phyloP scores from a whole-genome alignment of 2,113 vertebrate species.

The Crypturellus undulatus region DNA sequence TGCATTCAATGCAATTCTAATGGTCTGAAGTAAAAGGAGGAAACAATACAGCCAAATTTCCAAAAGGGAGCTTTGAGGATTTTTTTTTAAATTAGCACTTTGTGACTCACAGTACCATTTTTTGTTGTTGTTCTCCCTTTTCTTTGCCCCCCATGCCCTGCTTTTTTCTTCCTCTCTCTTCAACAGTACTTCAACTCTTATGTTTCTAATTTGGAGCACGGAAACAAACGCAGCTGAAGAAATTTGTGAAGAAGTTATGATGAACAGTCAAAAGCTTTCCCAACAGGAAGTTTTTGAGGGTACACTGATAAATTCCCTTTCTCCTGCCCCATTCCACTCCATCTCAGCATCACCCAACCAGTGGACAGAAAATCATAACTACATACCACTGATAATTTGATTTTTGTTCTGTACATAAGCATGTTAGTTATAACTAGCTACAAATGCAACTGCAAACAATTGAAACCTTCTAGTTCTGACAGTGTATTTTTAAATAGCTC shows the following conservation, averaged over 20 bases:
- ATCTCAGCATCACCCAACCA: background rate
- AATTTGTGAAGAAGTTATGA: no score
- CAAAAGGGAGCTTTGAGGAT: background rate
- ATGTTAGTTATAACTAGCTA: background rate
- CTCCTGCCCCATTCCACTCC: background rate
- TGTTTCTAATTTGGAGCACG: background rate
- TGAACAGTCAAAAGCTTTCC: background rate
- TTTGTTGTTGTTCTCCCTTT: background rate
- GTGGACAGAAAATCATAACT: background rate
- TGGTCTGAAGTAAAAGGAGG: background rate
- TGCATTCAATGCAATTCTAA: background rate
- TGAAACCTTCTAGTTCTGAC: background rate
- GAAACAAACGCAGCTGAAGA: background rate
- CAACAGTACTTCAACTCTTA: background rate
- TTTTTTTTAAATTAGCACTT: background rate
- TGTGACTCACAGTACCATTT: background rate
- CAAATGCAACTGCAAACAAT: background rate
- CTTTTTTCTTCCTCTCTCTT: background rate
- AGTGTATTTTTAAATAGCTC: background rate
- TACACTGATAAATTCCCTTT: background rate
- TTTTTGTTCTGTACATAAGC: background rate
- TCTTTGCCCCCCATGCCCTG: no score
- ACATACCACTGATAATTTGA: background rate
- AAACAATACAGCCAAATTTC: background rate
- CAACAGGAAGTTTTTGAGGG: background rate